Evolutionary conservation across 2,113 vertebrate genomes (phyloP), one percentile per base, ranked within the genome.

Genomic region (Rhagologus leucostigma): DNA sequence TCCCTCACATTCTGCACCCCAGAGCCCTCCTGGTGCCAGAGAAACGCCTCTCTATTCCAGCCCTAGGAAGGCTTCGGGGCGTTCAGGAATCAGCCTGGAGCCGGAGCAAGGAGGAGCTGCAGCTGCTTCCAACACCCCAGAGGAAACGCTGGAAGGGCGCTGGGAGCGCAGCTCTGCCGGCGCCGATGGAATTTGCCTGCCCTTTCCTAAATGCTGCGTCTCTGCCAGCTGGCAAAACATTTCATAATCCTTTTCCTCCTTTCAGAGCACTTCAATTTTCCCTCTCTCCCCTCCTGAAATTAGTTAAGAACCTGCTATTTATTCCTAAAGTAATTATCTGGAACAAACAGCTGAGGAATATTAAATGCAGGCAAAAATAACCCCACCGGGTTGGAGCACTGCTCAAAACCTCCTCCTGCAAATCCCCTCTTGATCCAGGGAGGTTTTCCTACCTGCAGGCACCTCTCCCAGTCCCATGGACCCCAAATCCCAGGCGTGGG

Each of bases 371-470:
- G 19, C 8, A 21, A 16, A 52, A 73, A 63, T 59, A 68, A 2
- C 26, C 22, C 17, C 22, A 16, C 8, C 0, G 0, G 52, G 24
- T 11, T 23, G 39, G 30, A 80, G 52, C 42, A 4, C 15, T 24
- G 53, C 46, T 77, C 84, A 8, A 57, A 74, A 20, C 10, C 44
- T 13, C 50, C n/a, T 91, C 69, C 64, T 53, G 39, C 23, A 59
- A 78, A 92, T 12, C 6, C 75, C 62, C 18, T 15, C 50, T 3
- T 3, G 8, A 18, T 14, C 46, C 75, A 27, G 16, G 47, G 37
- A 78, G 30, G 3, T 47, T 90, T n/a, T 67, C 93, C 95, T 83
- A 90, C 96, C 94, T 95, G 82, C 52, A 79, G 83, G 44, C 12
- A 41, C 14, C 55, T 37, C 42, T 53, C 41, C 73, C 0, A 1